These are phyloP conservation scores for Plodia interpunctella DNA, from an alignment of 1,140 invertebrate genomes.

Conservation along the genomic window DNA sequence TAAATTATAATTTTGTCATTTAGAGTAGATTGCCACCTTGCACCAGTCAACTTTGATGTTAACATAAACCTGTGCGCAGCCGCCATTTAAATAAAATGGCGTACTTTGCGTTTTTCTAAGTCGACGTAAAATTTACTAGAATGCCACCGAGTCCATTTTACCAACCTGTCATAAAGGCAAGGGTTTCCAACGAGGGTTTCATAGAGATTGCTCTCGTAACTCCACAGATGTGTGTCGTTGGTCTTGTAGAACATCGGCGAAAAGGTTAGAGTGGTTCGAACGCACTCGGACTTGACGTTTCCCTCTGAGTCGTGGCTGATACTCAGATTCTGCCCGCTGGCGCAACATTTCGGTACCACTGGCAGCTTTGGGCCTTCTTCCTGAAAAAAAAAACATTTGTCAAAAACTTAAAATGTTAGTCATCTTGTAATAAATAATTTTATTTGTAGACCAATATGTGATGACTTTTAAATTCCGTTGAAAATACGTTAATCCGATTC, in stretches of 20 bases:
- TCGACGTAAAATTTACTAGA: no score
- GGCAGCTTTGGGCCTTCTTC: constrained; percentile 53
- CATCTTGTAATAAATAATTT: no score
- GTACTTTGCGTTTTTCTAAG: no score
- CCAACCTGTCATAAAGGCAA: constrained; percentile 75
- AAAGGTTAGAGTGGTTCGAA: constrained; percentile 60
- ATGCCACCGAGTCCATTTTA: neutral
- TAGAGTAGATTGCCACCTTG: no score
- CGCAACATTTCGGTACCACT: constrained; percentile 70
- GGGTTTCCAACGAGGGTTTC: constrained; percentile 78
- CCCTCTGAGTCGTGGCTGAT: constrained; percentile 43
- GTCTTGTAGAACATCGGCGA: constrained; percentile 75
- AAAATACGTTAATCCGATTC: no score
- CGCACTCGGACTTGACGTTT: constrained; percentile 67
- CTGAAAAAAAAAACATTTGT: constrained; percentile 38
- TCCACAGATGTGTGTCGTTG: constrained; percentile 73
- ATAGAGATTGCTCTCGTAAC: constrained; percentile 69
- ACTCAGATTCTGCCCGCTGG: constrained; percentile 65
- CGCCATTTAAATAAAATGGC: no score
- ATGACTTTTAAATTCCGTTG: no score
- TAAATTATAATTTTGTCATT: no score
- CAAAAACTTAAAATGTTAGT: no score
- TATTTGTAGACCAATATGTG: no score
- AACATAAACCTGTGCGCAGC: no score
- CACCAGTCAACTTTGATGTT: no score